phyloP scores from a whole-genome alignment of 2,113 vertebrate species.

The Myotis lucifugus region DNA sequence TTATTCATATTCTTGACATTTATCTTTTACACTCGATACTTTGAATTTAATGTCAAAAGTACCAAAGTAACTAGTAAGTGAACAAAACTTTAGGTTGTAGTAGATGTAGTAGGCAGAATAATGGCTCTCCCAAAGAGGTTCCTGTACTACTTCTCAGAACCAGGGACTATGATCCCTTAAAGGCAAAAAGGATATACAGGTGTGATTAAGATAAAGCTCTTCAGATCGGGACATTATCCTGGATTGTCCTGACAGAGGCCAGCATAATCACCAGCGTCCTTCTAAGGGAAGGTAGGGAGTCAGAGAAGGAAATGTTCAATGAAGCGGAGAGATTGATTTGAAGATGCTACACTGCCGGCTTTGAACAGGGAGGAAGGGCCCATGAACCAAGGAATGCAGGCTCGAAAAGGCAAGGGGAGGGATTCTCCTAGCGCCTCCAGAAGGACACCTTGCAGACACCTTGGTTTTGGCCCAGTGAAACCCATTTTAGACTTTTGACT shows the following conservation, averaged over 20 bases:
- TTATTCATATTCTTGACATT: conserved; percentile 73
- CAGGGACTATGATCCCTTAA: neutral
- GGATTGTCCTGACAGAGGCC: neutral
- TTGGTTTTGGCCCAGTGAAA: neutral
- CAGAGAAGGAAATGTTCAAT: neutral
- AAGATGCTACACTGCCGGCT: neutral
- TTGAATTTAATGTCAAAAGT: conserved; percentile 69
- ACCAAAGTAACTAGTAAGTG: conserved; percentile 51
- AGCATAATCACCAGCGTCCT: neutral
- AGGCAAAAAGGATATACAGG: neutral
- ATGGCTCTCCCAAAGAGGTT: neutral
- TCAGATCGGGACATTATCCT: neutral
- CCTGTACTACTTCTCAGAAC: neutral
- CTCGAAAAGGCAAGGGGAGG: neutral
- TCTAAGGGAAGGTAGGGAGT: neutral
- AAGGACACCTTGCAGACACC: neutral
- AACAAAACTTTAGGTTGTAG: conserved; percentile 47
- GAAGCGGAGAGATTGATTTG: neutral
- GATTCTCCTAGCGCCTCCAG: neutral
- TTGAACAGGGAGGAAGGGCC: neutral
- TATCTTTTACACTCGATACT: conserved; percentile 63
- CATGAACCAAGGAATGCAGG: neutral
- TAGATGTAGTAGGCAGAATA: conserved; percentile 7
- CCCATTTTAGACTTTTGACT: neutral
- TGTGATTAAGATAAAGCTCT: neutral